Evolutionary conservation across 35 echinoderm and acorn worm species (phyloP).

Genomic region (Apostichopus parvimensis): DNA sequence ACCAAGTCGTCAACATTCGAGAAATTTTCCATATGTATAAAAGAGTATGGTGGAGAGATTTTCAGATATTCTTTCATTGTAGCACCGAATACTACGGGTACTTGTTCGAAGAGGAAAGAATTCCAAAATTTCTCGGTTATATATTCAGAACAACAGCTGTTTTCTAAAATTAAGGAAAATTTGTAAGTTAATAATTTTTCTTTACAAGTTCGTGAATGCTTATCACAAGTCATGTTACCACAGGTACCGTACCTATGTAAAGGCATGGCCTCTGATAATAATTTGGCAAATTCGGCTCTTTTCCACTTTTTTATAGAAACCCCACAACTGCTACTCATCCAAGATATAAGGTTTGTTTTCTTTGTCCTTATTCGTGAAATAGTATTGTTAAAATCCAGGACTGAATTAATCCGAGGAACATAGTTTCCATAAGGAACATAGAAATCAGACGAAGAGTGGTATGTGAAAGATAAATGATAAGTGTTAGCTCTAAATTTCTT

Average conservation of each 20-base stretch:
- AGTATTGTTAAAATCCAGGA: background rate
- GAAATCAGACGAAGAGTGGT: slow-evolving; percentile 12
- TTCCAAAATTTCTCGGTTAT: slow-evolving; percentile 76
- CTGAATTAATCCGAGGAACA: background rate
- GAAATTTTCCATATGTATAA: slow-evolving; percentile 66
- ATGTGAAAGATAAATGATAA: slow-evolving; percentile 44
- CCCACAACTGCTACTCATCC: slow-evolving; percentile 51
- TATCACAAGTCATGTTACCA: slow-evolving; percentile 55
- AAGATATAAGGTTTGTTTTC: slow-evolving; percentile 38
- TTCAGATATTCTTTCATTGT: slow-evolving; percentile 25
- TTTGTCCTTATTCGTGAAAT: background rate
- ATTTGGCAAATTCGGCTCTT: slow-evolving; percentile 25
- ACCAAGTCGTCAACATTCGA: slow-evolving; percentile 11
- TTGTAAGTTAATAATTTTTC: slow-evolving; percentile 41
- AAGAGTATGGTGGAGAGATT: slow-evolving; percentile 66
- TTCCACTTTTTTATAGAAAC: slow-evolving; percentile 5
- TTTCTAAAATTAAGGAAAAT: slow-evolving; percentile 63
- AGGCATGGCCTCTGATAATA: background rate
- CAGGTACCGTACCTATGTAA: slow-evolving; percentile 66
- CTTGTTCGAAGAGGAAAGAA: slow-evolving; percentile 27
- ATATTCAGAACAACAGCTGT: slow-evolving; percentile 63
- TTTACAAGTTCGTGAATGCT: background rate
- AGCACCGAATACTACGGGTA: slow-evolving; percentile 65
- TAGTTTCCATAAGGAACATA: slow-evolving; percentile 37
- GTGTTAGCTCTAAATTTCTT: slow-evolving; percentile 18